These are phyloP conservation scores for Pachypeltis micranthus DNA, from an alignment of 1,140 invertebrate species.

Conservation along the genomic window DNA sequence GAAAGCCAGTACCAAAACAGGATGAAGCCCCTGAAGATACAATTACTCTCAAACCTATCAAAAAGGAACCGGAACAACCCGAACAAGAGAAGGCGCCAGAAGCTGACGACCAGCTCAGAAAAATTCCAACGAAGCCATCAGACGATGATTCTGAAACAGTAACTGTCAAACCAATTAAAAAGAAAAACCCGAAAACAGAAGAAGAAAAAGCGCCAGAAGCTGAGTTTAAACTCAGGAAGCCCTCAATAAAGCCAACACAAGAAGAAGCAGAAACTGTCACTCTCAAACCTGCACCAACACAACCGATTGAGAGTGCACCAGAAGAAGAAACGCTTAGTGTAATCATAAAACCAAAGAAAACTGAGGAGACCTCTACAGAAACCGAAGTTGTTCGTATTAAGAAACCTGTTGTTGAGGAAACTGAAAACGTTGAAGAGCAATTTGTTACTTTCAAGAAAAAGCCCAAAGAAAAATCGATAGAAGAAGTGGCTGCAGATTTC, in stretches of 20 bases:
- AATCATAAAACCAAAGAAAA: conserved; percentile 27
- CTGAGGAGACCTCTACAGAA: conserved; percentile 16
- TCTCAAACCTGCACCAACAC: background rate
- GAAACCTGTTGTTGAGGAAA: conserved; percentile 5
- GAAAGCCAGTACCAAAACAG: conserved; percentile 18
- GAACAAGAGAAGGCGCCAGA: conserved; percentile 25
- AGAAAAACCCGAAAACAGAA: conserved; percentile 15
- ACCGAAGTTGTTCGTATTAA: background rate
- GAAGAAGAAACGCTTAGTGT: conserved; percentile 32
- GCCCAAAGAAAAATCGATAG: conserved; percentile 26
- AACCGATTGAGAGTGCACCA: background rate
- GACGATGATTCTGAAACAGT: conserved; percentile 18
- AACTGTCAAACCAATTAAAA: conserved; percentile 13
- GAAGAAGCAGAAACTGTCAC: conserved; percentile 16
- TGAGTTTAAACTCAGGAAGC: too few species aligned
- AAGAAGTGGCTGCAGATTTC: conserved; percentile 36
- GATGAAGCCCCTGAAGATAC: conserved; percentile 23
- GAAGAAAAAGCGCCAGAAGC: background rate
- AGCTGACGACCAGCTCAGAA: conserved; percentile 17
- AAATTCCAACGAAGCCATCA: conserved; percentile 16
- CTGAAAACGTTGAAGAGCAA: conserved; percentile 28
- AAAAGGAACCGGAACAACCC: conserved; percentile 26
- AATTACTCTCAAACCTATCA: conserved; percentile 26
- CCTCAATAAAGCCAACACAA: too few species aligned
- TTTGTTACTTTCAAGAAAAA: conserved; percentile 35